Conservation (phyloP, 2,797 vertebrate genomes). For the Coregonus sp. region DNA sequence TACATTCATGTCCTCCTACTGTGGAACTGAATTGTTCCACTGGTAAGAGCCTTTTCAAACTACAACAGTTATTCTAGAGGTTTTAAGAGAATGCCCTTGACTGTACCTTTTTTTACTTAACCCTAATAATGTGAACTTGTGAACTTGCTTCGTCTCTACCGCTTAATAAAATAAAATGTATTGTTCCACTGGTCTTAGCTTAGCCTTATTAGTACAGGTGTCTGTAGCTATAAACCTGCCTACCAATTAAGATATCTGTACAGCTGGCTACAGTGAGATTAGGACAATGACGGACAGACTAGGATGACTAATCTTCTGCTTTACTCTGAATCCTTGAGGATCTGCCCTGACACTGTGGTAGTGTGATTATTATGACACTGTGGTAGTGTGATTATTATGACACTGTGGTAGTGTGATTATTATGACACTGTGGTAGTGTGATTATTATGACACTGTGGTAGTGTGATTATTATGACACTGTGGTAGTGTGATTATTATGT, state of each 20-base stretch:
- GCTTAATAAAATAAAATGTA: neutral
- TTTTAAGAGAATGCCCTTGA: too few relatives aligned
- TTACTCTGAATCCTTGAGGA: constrained; percentile 42
- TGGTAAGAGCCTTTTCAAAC: too few relatives aligned
- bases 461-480: constrained; percentile 34
- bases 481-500: constrained; percentile 37
- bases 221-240: neutral
- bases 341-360: constrained; percentile 45
- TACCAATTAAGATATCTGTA: neutral
- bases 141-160: too few relatives aligned
- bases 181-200: neutral
- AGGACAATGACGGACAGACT: constrained; percentile 38
- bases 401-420: constrained; percentile 32
- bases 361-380: constrained; percentile 35
- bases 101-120: too few relatives aligned
- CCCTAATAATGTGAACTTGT: too few relatives aligned
- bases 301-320: constrained; percentile 48
- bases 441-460: constrained; percentile 35
- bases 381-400: constrained; percentile 37
- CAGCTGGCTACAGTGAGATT: neutral
- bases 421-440: constrained; percentile 34
- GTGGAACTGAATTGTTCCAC: too few relatives aligned
- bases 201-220: neutral
- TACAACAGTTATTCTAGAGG: too few relatives aligned
- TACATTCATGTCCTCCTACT: neutral